Evolutionary conservation across 1,140 invertebrate species (phyloP), one percentile per base, ranked within the genome.

Genomic region (Drosophila lacteicornis): DNA sequence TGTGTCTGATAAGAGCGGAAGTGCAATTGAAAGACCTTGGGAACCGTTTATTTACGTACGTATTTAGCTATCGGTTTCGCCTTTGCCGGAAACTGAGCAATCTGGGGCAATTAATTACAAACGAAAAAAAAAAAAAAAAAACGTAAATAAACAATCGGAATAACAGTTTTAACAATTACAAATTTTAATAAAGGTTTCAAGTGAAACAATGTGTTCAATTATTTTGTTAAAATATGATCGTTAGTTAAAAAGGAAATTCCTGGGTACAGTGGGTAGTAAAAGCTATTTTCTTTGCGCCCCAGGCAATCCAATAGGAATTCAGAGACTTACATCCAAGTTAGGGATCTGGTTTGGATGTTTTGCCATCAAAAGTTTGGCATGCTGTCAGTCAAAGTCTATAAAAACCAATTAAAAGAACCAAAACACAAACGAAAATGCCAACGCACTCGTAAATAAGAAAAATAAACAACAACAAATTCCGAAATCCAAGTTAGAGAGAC

Each of bases 371-470:
- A 67, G 62, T 50, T 67, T 42, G 25, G 15, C 22, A 33, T 33
- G 36, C 38, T 22, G 63, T 40, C 63, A 50, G 61, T 25, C 17
- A 19, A 27, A 36, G 69, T 58, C 43, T 57, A 38, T 30, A 27
- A 69, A 70, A 73, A 59, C 66, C 68, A 71, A 73, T 73, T 73
- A 50, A 73, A 30, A 42, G 36, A 71, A 46, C 36, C 43, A 60
- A 60, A 66, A 36, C 7, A 22, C 30, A 17, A 12, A 62, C 33
- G 3, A 66, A 22, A 66, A 58, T 22, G n/a, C 56, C 40, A 30
- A 49, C 45, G 19, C 36, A 58, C 9, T 43, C 15, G 22, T 25
- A 42, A 22, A n/a, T 42, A 19, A 27, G 42, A 43, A 59, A 45
- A 5, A 42, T 11, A 1, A 38, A 49, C 42, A 33, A 46, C 4